phyloP scores from a whole-genome alignment of 2,797 vertebrate genomes.

The Rhabdophis nuchalis region DNA sequence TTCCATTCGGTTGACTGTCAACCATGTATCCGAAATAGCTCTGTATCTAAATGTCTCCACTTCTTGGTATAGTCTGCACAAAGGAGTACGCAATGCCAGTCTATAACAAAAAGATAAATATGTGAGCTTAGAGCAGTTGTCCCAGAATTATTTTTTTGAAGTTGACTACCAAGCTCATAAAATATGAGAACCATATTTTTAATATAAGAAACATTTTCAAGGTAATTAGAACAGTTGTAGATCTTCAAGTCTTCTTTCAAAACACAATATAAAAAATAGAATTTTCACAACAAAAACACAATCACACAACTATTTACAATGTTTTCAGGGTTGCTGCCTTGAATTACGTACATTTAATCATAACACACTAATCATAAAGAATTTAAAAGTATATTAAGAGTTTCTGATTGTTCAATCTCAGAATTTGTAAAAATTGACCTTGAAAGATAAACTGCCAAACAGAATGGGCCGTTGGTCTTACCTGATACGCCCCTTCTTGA shows the following conservation, averaged over 20 bases:
- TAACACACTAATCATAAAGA: neutral
- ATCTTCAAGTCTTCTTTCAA: neutral
- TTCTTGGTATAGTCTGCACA: conserved; percentile 92
- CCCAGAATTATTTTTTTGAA: neutral
- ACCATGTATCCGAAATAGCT: conserved; percentile 96
- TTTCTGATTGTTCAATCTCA: neutral
- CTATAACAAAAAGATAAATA: conserved; percentile 61
- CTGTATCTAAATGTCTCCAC: conserved; percentile 96
- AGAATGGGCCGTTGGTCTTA: too few relatives aligned
- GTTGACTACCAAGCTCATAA: neutral
- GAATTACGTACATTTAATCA: neutral
- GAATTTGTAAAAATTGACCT: neutral
- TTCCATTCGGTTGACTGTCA: conserved; percentile 97
- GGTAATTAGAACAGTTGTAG: neutral
- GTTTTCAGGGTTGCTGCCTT: neutral
- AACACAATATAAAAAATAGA: neutral
- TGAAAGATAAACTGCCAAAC: neutral
- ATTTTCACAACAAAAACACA: neutral
- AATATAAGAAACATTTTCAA: neutral
- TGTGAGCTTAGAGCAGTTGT: neutral
- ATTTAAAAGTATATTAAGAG: neutral
- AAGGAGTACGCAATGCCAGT: conserved; percentile 83
- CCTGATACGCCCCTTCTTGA: too few relatives aligned
- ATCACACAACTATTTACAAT: neutral
- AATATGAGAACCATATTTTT: neutral